These are phyloP conservation scores for Selenia dentaria DNA, from an alignment of 2,888 invertebrate species.

Conservation along the genomic window DNA sequence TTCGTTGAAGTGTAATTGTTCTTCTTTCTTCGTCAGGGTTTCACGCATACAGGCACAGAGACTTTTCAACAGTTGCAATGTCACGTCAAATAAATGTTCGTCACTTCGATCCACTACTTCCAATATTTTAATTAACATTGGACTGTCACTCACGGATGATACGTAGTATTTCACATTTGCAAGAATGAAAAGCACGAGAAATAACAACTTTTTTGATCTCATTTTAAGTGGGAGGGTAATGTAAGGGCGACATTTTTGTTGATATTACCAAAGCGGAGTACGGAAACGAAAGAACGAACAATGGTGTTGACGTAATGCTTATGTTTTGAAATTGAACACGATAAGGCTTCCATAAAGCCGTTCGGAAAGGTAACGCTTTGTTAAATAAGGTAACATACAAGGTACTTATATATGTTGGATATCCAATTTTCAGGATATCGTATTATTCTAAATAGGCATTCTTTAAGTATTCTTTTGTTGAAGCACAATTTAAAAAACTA, in stretches of 20 bases:
- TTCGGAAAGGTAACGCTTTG: too few species aligned
- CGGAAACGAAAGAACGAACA: conserved; percentile 48
- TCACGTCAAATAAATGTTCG: conserved; percentile 59
- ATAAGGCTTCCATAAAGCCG: conserved; percentile 24
- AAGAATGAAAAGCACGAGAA: conserved; percentile 19
- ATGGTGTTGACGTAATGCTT: conserved; percentile 46
- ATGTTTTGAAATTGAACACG: conserved; percentile 56
- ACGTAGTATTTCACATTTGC: conserved; percentile 19
- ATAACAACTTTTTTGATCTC: conserved; percentile 38
- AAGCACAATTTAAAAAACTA: too few species aligned
- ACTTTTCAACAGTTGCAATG: conserved; percentile 62
- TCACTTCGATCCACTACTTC: conserved; percentile 60
- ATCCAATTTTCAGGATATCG: too few species aligned
- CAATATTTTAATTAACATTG: conserved; percentile 56
- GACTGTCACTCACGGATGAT: conserved; percentile 43
- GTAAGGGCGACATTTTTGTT: conserved; percentile 55
- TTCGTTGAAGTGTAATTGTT: conserved; percentile 32
- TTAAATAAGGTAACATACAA: too few species aligned
- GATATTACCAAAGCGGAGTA: conserved; percentile 24
- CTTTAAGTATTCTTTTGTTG: too few species aligned
- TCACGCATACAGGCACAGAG: conserved; percentile 67
- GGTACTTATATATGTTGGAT: too few species aligned
- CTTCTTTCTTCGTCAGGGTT: conserved; percentile 49
- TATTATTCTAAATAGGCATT: too few species aligned
- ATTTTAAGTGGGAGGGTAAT: conserved; percentile 52